Percentiles rank a stretch among this genome's conserved stretches.
Conservation (phyloP, 2,797 vertebrate genomes). For the Mycteria americana region DNA sequence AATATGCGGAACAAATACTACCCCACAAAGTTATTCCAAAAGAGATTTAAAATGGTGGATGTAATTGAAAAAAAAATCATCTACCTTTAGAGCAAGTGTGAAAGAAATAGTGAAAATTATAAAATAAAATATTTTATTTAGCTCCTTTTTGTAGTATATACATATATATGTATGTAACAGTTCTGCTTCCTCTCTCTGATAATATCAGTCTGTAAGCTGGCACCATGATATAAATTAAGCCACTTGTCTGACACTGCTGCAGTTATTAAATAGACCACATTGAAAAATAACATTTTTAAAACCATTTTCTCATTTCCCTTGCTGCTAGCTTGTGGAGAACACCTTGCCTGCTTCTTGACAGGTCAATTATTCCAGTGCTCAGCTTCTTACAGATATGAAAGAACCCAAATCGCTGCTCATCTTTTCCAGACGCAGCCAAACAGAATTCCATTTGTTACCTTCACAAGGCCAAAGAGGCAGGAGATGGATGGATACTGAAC, state of each 20-base stretch:
- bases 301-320: conserved; percentile 85
- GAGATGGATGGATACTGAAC: conserved; percentile 80
- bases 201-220: conserved; percentile 25
- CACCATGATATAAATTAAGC: conserved; percentile 63
- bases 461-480: conserved; percentile 76
- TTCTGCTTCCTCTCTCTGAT: neutral
- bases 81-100: neutral
- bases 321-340: conserved; percentile 74
- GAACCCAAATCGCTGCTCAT: conserved; percentile 83
- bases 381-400: conserved; percentile 68
- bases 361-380: conserved; percentile 87
- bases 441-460: conserved; percentile 76
- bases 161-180: neutral
- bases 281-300: conserved; percentile 85
- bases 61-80: neutral
- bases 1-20: neutral
- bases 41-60: neutral
- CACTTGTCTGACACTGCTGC: conserved; percentile 50
- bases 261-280: conserved; percentile 69
- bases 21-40: neutral
- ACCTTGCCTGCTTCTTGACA: conserved; percentile 85
- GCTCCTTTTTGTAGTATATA: neutral
- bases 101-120: neutral
- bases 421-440: conserved; percentile 74
- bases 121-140: neutral